Conservation (phyloP, 2,888 invertebrate species). For the Noctua pronuba region DNA sequence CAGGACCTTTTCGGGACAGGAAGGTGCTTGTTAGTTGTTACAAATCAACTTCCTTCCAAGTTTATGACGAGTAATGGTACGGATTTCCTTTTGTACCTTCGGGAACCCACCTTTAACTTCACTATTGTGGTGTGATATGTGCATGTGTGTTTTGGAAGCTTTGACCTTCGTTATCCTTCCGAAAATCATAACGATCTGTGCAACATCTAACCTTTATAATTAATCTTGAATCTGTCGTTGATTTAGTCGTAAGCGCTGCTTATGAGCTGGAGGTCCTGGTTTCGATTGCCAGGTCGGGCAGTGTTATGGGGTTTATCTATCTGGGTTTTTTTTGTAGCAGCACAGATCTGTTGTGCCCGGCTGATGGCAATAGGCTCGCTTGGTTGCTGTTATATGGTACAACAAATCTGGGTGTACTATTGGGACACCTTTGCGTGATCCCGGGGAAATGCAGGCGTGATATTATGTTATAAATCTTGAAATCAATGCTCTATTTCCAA, state of each 20-base stretch:
- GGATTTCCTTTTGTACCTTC: conserved; percentile 15
- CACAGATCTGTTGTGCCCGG: background rate
- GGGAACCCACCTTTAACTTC: background rate
- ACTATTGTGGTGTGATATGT: background rate
- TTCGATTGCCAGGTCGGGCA: background rate
- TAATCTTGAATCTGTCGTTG: background rate
- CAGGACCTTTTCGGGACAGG: conserved; percentile 41
- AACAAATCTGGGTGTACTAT: background rate
- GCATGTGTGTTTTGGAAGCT: background rate
- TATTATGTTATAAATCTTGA: background rate
- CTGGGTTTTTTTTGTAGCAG: background rate
- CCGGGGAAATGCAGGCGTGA: background rate
- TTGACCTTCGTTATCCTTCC: background rate
- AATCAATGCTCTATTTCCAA: background rate
- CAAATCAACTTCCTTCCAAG: conserved; percentile 42
- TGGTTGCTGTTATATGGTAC: background rate
- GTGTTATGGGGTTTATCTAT: background rate
- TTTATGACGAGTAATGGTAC: conserved; percentile 35
- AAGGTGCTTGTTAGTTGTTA: conserved; percentile 49
- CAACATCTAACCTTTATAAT: background rate
- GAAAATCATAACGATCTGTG: background rate
- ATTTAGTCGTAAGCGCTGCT: background rate
- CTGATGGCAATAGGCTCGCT: background rate
- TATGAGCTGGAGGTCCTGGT: background rate
- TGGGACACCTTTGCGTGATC: background rate